Evolutionary conservation across 2,797 vertebrate species (phyloP), one percentile per base, ranked within the genome.

Genomic region (Sebastes vulpes): DNA sequence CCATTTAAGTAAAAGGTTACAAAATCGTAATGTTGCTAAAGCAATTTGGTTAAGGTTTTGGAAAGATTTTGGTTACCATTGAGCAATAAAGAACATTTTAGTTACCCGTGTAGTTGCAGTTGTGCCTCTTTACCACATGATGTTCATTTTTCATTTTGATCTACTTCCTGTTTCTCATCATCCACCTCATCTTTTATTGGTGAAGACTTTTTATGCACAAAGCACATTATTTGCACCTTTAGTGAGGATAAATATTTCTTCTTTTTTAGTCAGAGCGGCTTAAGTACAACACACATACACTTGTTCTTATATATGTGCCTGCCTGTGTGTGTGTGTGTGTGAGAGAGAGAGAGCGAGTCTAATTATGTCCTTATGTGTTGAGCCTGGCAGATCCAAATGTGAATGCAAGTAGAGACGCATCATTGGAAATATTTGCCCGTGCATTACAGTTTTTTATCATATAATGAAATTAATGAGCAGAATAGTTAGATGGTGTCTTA

Each of bases 391-490:
- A 64, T 26, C 38, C 21, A 9, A 11, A 28, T 26, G 12, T 64
- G 11, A 69, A 25, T 65, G 9, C 28, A 32, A 26, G 6, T 31
- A 16, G 4, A 46, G 38, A 54, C 8, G n/a, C 16, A 52, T 72
- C 48, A 64, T 20, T 64, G 42, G 7, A 42, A 54, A 31, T 57
- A 25, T 63, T 54, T 54, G 18, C 8, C 25, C 25, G 29, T 63
- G 21, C 28, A 21, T 57, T 29, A 66, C 57, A 29, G 26, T 46
- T 52, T 32, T 42, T 50, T 58, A 14, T 29, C 48, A 67, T 46
- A 71, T 29, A 38, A 46, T 60, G 42, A 68, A 54, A 28, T 54
- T 31, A 59, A 65, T 69, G 53, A 65, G 50, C 65, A 70, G 52
- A 28, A 50, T 5, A 70, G 35, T 56, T 20, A 66, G 26, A 60